Conservation (phyloP, 2,888 invertebrate species). For the Synanthedon formicaeformis region DNA sequence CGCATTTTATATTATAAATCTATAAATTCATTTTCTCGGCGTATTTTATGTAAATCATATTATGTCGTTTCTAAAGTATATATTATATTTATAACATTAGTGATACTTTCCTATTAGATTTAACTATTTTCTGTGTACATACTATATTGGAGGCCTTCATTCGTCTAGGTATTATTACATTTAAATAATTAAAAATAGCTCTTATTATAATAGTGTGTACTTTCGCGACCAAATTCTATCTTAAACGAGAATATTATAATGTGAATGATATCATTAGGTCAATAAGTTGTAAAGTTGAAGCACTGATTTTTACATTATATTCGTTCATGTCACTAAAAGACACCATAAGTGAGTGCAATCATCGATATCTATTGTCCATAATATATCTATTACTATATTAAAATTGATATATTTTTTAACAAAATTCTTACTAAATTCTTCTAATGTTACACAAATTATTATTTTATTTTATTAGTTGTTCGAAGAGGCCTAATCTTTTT, state of each 20-base stretch:
- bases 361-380: background rate
- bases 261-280: constrained; percentile 37
- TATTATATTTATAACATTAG: constrained; percentile 10
- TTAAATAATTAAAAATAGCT: constrained; percentile 15
- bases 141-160: constrained; percentile 61
- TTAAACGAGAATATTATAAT: constrained; percentile 23
- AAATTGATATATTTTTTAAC: too few species aligned
- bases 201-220: constrained; percentile 28
- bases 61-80: too few species aligned
- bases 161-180: constrained; percentile 41
- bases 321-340: background rate
- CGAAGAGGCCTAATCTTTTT: too few species aligned
- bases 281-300: constrained; percentile 20
- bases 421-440: too few species aligned
- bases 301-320: constrained; percentile 20
- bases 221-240: constrained; percentile 55
- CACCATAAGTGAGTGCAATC: background rate
- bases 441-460: too few species aligned
- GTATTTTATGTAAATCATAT: too few species aligned
- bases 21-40: too few species aligned
- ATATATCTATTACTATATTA: too few species aligned
- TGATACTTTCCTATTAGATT: constrained; percentile 44
- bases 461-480: too few species aligned
- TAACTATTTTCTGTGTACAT: constrained; percentile 30
- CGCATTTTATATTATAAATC: too few species aligned